Evolutionary conservation across 2,888 invertebrate species (phyloP).

Genomic region (Adela reaumurella): DNA sequence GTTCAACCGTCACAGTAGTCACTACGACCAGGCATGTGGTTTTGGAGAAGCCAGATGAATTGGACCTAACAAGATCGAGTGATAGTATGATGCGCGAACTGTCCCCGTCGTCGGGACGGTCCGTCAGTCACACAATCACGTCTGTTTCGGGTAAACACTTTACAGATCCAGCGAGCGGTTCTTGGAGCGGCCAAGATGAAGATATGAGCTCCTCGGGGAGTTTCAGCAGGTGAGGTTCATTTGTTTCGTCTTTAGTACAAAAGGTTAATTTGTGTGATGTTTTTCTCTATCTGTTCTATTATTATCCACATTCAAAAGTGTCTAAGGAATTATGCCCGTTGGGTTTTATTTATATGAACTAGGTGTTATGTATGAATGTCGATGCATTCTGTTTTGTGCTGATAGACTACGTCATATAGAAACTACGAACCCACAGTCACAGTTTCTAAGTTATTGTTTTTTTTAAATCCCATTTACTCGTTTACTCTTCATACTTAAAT

Average conservation of each 20-base stretch:
- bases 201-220: conserved; percentile 52
- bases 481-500: too few relatives aligned
- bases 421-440: too few relatives aligned
- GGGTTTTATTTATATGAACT: too few relatives aligned
- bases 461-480: too few relatives aligned
- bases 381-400: too few relatives aligned
- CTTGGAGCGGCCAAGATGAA: conserved; percentile 53
- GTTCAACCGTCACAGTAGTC: conserved; percentile 43
- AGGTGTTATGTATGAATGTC: too few relatives aligned
- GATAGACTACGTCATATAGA: too few relatives aligned
- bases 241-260: background rate
- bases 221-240: conserved; percentile 37
- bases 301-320: background rate
- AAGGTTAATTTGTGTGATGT: background rate
- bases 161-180: conserved; percentile 55
- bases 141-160: conserved; percentile 49
- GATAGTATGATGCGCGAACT: conserved; percentile 42
- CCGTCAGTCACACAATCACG: conserved; percentile 43
- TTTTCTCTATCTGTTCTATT: background rate
- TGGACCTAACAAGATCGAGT: conserved; percentile 36
- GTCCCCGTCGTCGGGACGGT: conserved; percentile 51
- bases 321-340: too few relatives aligned
- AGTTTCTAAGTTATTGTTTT: too few relatives aligned
- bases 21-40: conserved; percentile 24
- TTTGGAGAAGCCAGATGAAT: conserved; percentile 39